These are phyloP conservation scores for Pogonomyrmex barbatus DNA, from an alignment of 1,140 invertebrate species.

Conservation along the genomic window DNA sequence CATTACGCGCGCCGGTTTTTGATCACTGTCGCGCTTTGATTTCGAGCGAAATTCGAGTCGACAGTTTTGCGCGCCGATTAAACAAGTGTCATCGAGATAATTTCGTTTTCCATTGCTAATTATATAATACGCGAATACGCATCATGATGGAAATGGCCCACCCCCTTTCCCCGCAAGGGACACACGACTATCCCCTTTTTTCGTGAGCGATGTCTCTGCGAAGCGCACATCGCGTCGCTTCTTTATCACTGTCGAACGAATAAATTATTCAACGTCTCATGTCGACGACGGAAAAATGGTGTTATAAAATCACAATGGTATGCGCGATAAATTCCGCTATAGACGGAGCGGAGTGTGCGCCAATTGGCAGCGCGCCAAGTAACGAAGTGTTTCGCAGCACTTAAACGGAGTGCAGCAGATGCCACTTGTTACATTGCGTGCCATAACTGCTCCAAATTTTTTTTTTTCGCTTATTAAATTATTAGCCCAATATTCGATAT, in stretches of 20 bases:
- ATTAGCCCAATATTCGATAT: not conserved
- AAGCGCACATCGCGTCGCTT: not conserved
- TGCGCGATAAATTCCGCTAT: slow-evolving; percentile 70
- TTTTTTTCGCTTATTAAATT: slow-evolving; percentile 7
- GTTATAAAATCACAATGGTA: slow-evolving; percentile 35
- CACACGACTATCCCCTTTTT: not conserved
- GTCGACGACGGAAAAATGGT: slow-evolving; percentile 44
- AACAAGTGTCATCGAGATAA: slow-evolving; percentile 27
- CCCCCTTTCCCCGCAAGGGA: not conserved
- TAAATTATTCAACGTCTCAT: slow-evolving; percentile 56
- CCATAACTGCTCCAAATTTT: slow-evolving; percentile 51
- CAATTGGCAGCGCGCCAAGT: slow-evolving; percentile 79
- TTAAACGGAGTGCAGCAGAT: slow-evolving; percentile 80
- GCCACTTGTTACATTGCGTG: slow-evolving; percentile 80
- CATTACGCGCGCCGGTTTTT: slow-evolving; percentile 4
- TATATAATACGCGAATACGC: not conserved
- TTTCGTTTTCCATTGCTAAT: slow-evolving; percentile 27
- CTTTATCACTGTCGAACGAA: slow-evolving; percentile 54
- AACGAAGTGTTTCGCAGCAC: slow-evolving; percentile 76
- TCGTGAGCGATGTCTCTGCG: not conserved
- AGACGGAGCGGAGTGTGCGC: slow-evolving; percentile 56
- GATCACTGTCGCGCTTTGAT: not conserved
- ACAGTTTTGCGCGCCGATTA: slow-evolving; percentile 1
- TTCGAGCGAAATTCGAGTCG: not conserved
- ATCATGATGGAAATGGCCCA: not conserved